Evolutionary conservation across 2,797 vertebrate genomes (phyloP), one percentile per base, ranked within the genome.

Genomic region (Oceanodroma leucorhoa): DNA sequence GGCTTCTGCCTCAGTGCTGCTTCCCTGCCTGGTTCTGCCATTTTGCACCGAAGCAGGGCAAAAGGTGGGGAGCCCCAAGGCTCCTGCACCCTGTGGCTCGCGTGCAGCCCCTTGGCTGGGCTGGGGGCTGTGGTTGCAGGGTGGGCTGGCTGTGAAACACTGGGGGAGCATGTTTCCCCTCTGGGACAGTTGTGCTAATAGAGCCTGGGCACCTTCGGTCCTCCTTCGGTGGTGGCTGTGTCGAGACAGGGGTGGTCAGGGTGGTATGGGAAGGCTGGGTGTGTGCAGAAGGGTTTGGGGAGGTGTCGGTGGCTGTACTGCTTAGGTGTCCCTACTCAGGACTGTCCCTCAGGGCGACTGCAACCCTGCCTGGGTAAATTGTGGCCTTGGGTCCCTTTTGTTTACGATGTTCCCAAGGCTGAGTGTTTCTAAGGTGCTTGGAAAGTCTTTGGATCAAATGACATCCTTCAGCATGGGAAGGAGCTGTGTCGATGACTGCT

Each of bases 171-270:
- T 3, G 4, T 64, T 51, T 90, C 5, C 11, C 6, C 24, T 48
- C 58, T n/a, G 34, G n/a, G 6, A 23, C 14, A 15, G 50, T 45
- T 55, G 53, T 38, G 13, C 24, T 14, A 0, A 1, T 60, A 36
- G 62, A 80, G 22, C 67, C 38, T 65, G 48, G 9, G 11, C 5
- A 5, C 46, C 45, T 51, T 46, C 0, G 3, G 9, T 62, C 50
- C 11, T 80, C 26, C 15, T 61, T 11, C n/a, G 17, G 38, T 10
- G 2, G 19, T 50, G 69, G 29, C 48, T 84, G 18, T 60, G 36
- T 38, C 0, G 1, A n/a, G 72, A 21, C 11, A 19, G 66, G 51
- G 48, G 5, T 1, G 1, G 27, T 41, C 26, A 10, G 64, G 27
- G 32, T 26, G 38, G 21, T 36, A 8, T 0, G 6, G 62, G 76